A percentile compares a stretch with the other conserved stretches of the same genome.
Conservation (phyloP, 2,113 vertebrate species). For the Orthonyx spaldingii region DNA sequence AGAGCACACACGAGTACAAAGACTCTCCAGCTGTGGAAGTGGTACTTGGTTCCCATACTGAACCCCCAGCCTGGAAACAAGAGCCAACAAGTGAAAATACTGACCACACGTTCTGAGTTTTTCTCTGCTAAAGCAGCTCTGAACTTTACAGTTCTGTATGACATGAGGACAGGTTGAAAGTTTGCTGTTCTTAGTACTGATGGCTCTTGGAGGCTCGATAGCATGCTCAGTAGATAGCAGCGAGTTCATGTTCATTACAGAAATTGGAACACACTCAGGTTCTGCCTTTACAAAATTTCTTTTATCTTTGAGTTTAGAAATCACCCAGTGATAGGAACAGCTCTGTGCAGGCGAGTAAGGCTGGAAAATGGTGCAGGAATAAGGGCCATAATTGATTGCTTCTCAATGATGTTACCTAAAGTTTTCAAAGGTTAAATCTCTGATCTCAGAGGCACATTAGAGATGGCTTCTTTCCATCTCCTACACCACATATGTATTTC, state of each 20-base stretch:
- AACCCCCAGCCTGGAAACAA: slow-evolving; percentile 90
- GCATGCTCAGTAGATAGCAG: neutral
- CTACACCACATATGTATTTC: neutral
- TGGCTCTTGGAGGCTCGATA: neutral
- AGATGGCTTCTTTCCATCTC: neutral
- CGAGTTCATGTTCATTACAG: neutral
- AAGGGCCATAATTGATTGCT: neutral
- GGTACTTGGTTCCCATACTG: slow-evolving; percentile 88
- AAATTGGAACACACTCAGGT: neutral
- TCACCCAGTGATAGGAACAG: neutral
- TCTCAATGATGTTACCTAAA: neutral
- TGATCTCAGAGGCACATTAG: neutral
- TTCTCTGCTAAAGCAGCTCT: neutral
- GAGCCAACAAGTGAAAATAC: neutral
- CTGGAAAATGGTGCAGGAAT: neutral
- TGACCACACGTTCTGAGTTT: neutral
- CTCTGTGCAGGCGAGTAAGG: neutral
- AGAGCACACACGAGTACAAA: slow-evolving; percentile 91
- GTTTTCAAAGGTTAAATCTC: neutral
- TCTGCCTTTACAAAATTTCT: neutral
- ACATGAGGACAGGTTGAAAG: neutral
- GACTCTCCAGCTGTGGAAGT: slow-evolving; percentile 95
- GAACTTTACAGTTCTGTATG: neutral
- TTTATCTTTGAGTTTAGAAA: slow-evolving; percentile 1
- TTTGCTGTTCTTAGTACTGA: neutral